phyloP scores from a whole-genome alignment of 2,888 invertebrate species.

The Chaitophorus viminalis region DNA sequence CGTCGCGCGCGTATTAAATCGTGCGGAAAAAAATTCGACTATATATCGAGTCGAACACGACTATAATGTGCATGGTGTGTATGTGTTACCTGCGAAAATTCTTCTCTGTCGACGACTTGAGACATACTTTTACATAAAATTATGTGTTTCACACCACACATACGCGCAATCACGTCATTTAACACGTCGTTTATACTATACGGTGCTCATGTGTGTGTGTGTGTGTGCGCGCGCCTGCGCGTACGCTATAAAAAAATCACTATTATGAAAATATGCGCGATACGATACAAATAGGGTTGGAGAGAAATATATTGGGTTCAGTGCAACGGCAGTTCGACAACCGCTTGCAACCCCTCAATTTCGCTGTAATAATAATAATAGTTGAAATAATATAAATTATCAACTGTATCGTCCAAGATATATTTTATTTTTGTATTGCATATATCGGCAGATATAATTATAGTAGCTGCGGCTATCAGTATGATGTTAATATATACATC shows the following conservation, averaged over 20 bases:
- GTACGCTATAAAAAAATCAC: not conserved
- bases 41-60: not conserved
- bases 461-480: too few species aligned
- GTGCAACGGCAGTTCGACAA: conserved; percentile 16
- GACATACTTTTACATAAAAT: conserved; percentile 1
- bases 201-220: too few species aligned
- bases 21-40: conserved; percentile 40
- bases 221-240: too few species aligned
- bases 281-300: not conserved
- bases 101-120: not conserved
- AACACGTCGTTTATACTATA: too few species aligned
- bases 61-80: not conserved
- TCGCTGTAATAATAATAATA: too few species aligned
- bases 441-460: too few species aligned
- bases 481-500: too few species aligned
- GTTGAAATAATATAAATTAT: not conserved
- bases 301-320: not conserved
- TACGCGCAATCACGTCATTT: not conserved
- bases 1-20: conserved; percentile 36
- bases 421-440: too few species aligned
- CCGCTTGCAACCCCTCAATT: not conserved
- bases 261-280: not conserved
- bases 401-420: not conserved
- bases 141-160: not conserved
- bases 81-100: not conserved